phyloP scores from a whole-genome alignment of 2,113 vertebrate species.

The Aegithalos caudatus region DNA sequence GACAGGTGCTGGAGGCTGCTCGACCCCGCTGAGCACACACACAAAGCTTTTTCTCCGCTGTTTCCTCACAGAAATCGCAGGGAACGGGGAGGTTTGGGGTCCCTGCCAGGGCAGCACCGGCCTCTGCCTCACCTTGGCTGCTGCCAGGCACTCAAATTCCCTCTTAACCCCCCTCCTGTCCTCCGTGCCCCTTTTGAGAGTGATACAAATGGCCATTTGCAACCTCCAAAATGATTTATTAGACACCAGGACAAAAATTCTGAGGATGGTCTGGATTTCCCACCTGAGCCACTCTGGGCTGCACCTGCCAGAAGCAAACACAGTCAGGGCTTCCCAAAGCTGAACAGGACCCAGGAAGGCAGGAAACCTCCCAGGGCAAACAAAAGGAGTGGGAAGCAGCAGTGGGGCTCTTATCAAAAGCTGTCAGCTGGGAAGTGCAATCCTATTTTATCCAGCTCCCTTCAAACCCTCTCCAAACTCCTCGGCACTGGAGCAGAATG shows the following conservation, averaged over 20 bases:
- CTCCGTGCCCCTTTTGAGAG: not conserved
- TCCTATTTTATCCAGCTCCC: not conserved
- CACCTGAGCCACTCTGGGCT: not conserved
- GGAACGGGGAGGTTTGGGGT: fast-evolving
- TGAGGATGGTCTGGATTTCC: fast-evolving
- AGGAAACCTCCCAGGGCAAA: not conserved
- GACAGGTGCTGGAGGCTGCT: constrained; percentile 67
- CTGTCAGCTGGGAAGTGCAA: constrained; percentile 38
- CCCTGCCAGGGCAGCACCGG: not conserved
- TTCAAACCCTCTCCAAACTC: not conserved
- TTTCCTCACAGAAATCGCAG: fast-evolving
- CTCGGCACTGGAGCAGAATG: fast-evolving
- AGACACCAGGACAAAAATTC: not conserved
- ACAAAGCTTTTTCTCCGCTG: not conserved
- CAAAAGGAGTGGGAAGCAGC: not conserved
- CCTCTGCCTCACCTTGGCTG: fast-evolving
- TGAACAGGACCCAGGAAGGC: not conserved
- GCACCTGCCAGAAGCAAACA: not conserved
- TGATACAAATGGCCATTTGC: fast-evolving
- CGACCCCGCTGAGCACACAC: not conserved
- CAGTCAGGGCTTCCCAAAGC: not conserved
- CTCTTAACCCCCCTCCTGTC: not conserved
- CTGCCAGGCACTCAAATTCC: not conserved
- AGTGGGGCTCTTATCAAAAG: not conserved
- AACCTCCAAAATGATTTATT: not conserved